These are phyloP conservation scores for Diplazon laetatorius DNA, from an alignment of 2,888 invertebrate genomes.

Conservation along the genomic window DNA sequence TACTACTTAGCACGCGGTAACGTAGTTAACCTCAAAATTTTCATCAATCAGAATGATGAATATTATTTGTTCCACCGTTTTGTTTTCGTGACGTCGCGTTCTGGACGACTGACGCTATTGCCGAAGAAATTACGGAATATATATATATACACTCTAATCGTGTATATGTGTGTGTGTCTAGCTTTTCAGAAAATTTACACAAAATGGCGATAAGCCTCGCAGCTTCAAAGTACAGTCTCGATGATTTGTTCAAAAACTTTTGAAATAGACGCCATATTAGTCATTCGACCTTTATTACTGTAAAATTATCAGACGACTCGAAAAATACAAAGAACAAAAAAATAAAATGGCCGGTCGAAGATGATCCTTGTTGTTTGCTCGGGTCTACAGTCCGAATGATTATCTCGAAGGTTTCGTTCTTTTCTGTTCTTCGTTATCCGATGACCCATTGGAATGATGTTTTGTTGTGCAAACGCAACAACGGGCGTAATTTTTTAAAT, in stretches of 20 bases:
- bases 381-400: too few relatives aligned
- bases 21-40: neutral
- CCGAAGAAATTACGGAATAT: neutral
- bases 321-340: too few relatives aligned
- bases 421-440: neutral
- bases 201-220: constrained; percentile 8
- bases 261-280: neutral
- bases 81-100: neutral
- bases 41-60: too few relatives aligned
- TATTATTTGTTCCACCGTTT: too few relatives aligned
- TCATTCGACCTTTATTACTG: neutral
- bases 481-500: constrained; percentile 75
- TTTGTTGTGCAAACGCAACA: constrained; percentile 78
- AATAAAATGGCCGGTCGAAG: too few relatives aligned
- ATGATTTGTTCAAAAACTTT: neutral
- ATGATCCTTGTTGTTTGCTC: too few relatives aligned
- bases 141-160: too few relatives aligned
- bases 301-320: neutral
- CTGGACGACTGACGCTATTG: constrained; percentile 2
- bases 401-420: neutral
- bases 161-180: too few relatives aligned
- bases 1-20: constrained; percentile 84
- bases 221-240: constrained; percentile 17
- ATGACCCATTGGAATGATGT: constrained; percentile 63
- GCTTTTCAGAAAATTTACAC: neutral